Percentiles rank a stretch among this genome's conserved stretches.
phyloP scores from a whole-genome alignment of 2,888 invertebrate genomes.

The Patella depressa region DNA sequence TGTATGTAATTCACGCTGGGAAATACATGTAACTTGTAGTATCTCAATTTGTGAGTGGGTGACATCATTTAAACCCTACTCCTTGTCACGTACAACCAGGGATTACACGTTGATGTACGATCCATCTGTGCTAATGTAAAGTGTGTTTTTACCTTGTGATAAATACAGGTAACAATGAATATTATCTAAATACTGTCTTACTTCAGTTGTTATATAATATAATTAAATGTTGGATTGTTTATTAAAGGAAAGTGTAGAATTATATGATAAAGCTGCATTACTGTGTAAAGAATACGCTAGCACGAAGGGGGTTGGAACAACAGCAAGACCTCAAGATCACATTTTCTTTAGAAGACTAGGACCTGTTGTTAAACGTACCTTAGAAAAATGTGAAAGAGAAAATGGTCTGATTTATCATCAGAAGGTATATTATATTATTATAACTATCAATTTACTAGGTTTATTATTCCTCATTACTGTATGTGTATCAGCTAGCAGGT shows the following conservation, averaged over 20 bases:
- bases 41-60: too few relatives aligned
- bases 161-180: not conserved
- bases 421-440: too few relatives aligned
- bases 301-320: constrained; percentile 75
- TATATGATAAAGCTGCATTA: constrained; percentile 73
- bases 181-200: not conserved
- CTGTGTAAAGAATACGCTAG: constrained; percentile 76
- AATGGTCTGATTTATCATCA: constrained; percentile 77
- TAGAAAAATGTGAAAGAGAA: constrained; percentile 79
- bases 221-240: not conserved
- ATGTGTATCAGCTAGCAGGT: too few relatives aligned
- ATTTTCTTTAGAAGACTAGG: constrained; percentile 76
- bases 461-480: too few relatives aligned
- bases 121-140: too few relatives aligned
- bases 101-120: too few relatives aligned
- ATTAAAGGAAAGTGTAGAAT: constrained; percentile 46
- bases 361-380: constrained; percentile 75
- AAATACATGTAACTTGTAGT: too few relatives aligned
- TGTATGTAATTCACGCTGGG: too few relatives aligned
- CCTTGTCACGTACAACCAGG: too few relatives aligned
- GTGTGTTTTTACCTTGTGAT: too few relatives aligned
- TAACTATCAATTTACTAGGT: too few relatives aligned
- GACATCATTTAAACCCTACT: too few relatives aligned
- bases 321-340: constrained; percentile 76
- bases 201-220: not conserved